These are phyloP conservation scores for Drosophila auraria DNA, from an alignment of 1,140 invertebrate genomes.

Conservation along the genomic window DNA sequence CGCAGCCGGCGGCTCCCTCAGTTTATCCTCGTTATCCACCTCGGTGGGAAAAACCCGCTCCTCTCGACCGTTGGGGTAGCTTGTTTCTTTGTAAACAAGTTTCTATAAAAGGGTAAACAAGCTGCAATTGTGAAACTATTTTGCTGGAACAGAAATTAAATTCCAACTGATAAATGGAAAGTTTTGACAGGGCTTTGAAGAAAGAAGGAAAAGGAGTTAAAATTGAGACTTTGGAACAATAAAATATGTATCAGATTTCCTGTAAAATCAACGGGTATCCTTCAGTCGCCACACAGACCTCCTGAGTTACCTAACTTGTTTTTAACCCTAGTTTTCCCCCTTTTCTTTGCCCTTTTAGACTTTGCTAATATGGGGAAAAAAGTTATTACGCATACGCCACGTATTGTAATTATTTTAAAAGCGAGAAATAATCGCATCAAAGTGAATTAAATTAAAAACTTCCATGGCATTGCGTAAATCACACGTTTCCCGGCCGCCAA, in stretches of 20 bases:
- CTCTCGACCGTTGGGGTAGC: conserved; percentile 15
- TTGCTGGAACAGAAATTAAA: neutral
- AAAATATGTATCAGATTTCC: neutral
- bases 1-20: conserved; percentile 51
- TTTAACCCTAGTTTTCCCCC: neutral
- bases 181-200: too few relatives aligned
- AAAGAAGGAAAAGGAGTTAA: neutral
- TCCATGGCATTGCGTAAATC: conserved; percentile 71
- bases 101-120: conserved; percentile 23
- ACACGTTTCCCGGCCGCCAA: conserved; percentile 20
- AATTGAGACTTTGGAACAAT: neutral
- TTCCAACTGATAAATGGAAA: too few relatives aligned
- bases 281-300: neutral
- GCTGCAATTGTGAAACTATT: conserved; percentile 6
- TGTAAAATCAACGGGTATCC: neutral
- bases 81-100: conserved; percentile 35
- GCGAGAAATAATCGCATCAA: conserved; percentile 74
- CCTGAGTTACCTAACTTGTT: neutral
- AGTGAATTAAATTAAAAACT: conserved; percentile 80
- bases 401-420: conserved; percentile 65
- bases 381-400: conserved; percentile 64
- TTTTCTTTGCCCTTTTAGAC: neutral
- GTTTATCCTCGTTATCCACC: conserved; percentile 53
- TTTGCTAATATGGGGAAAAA: conserved; percentile 57
- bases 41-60: neutral